Evolutionary conservation across 30 jellyfish, hydroid and myxozoan species (phyloP).

Genomic region (Aurelia sp.): DNA sequence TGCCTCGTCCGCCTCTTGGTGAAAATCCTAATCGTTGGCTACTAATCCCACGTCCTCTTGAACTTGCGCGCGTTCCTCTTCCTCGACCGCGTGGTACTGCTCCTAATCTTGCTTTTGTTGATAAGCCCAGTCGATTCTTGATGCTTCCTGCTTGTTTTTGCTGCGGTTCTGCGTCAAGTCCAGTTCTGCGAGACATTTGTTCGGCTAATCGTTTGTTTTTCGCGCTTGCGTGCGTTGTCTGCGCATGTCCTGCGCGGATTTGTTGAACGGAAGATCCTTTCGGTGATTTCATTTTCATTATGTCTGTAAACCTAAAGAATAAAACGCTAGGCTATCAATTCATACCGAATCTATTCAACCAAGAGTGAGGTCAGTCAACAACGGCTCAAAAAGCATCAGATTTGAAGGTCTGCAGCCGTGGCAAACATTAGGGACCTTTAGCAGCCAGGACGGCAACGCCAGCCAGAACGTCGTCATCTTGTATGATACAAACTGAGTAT

Average conservation of each 20-base stretch:
- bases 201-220: conserved; percentile 91
- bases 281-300: conserved; percentile 79
- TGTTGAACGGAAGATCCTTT: conserved; percentile 24
- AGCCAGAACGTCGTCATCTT: too few species aligned
- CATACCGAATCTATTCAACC: too few species aligned
- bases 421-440: too few species aligned
- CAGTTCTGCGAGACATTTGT: conserved; percentile 89
- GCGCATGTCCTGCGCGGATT: conserved; percentile 46
- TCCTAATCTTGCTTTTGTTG: conserved; percentile 61
- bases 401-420: too few species aligned
- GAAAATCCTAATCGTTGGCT: conserved; percentile 29
- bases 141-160: conserved; percentile 16
- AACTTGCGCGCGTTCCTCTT: conserved; percentile 9
- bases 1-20: conserved; percentile 22
- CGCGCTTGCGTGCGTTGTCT: conserved; percentile 78
- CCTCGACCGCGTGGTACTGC: conserved; percentile 10
- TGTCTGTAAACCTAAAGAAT: conserved; percentile 69
- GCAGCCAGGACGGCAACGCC: too few species aligned
- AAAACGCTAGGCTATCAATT: not conserved
- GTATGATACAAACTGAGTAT: too few species aligned
- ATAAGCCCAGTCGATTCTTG: conserved; percentile 52
- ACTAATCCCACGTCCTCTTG: conserved; percentile 15
- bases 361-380: too few species aligned
- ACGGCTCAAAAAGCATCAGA: too few species aligned
- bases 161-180: conserved; percentile 7